Evolutionary conservation across 2,113 vertebrate species (phyloP), one percentile per base, ranked within the genome.

Genomic region (Scomber japonicus): DNA sequence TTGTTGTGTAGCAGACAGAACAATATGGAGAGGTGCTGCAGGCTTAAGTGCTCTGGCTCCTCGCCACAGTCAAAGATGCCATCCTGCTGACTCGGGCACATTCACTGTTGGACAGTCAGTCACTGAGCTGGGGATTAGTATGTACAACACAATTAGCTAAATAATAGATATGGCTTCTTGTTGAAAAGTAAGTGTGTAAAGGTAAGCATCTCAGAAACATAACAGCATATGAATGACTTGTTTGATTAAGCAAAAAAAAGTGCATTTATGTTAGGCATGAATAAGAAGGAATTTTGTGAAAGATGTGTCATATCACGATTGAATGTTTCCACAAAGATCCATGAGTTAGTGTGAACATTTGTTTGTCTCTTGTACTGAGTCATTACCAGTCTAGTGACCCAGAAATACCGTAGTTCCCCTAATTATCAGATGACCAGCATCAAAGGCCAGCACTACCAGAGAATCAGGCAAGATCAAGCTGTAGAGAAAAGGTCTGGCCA

Each of bases 41-140:
- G 86, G 90, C 89, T 78, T 83, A 78, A 61, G 55, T 16, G 50
- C 44, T 72, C 82, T 78, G 74, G 77, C 80, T 79, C 46, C 67
- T 76, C 35, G 53, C 74, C 68, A 61, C 61, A 50, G 69, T 68
- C 72, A 80, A 55, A 60, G 64, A 78, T 69, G 61, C n/a, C 82
- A 80, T 89, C 84, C 89, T 91, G 90, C 89, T 94, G 92, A 94
- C 79, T 24, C 13, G 6, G 75, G 77, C 85, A 84, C 82, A 91
- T 90, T 86, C 53, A 71, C 62, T 75, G 66, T 49, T 40, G 21
- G 57, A 54, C 78, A 51, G 10, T 73, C 55, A 51, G 73, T 80
- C 68, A 68, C 51, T 13, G 11, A 17, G 57, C 56, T 21, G 1
- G 53, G 84, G 84, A 88, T 92, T 90, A 76, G 75, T 60, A 55